Evolutionary conservation across 2,797 vertebrate genomes (phyloP).

Genomic region (Limosa lapponica): DNA sequence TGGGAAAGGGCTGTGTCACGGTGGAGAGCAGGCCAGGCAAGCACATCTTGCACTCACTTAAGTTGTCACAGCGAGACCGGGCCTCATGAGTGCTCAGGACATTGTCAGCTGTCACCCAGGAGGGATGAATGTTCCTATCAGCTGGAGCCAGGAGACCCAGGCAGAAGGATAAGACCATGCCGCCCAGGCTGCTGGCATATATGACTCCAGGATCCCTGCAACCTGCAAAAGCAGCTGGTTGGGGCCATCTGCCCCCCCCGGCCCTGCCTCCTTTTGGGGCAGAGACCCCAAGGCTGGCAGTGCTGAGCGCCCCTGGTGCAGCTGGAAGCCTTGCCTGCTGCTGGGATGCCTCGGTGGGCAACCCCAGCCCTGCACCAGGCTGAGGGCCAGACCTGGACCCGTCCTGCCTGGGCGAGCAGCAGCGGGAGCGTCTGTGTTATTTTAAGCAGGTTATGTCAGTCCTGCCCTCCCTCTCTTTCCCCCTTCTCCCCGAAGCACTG

Average conservation of each 20-base stretch:
- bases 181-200: fast-evolving
- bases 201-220: neutral
- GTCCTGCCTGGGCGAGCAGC: neutral
- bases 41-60: neutral
- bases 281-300: neutral
- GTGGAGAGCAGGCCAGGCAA: fast-evolving
- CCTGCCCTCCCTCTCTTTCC: neutral
- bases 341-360: fast-evolving
- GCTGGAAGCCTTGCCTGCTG: neutral
- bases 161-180: neutral
- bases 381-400: fast-evolving
- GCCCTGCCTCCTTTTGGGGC: neutral
- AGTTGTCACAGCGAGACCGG: neutral
- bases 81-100: fast-evolving
- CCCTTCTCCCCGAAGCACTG: neutral
- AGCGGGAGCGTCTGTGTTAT: neutral
- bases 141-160: neutral
- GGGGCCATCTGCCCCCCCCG: neutral
- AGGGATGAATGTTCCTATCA: neutral
- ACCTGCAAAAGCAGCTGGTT: fast-evolving
- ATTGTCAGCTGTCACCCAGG: neutral
- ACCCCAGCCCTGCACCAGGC: neutral
- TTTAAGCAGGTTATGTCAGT: slow-evolving; percentile 50
- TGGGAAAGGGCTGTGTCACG: neutral
- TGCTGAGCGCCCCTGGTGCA: neutral